Evolutionary conservation across 2,113 vertebrate species (phyloP), one percentile per base, ranked within the genome.

Genomic region (Caracal caracal): DNA sequence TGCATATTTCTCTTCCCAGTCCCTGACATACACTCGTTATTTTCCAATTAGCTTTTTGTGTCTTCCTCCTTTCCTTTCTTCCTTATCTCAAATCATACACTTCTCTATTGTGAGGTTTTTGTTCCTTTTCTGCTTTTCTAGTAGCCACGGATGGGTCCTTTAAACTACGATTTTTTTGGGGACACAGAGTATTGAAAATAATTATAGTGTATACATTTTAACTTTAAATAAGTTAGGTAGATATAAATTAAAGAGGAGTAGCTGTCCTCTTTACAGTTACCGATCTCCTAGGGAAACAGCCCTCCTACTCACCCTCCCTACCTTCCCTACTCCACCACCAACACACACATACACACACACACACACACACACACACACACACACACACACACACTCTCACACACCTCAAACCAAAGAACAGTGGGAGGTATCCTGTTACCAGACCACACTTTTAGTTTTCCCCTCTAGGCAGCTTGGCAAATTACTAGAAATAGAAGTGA

Each of bases 381-480:
- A 83, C 59, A 66, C 19, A 59, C 11, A 43, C 56, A 63, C 37
- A 63, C 4, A 63, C 2, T n/a, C n/a, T n/a, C n/a, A n/a, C n/a
- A 63, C 4, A 63, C 2, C n/a, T 30, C 24, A 82, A 92, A 80
- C 5, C 19, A 28, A 63, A 51, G 5, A 65, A 30, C 6, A 79
- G 17, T 63, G 16, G 35, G 37, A 78, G 9, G 5, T 68, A 28
- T 87, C 11, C 43, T 95, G 5, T 84, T 92, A 63, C 79, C 84
- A 82, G 9, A 88, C 8, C 6, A 56, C 9, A 63, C 37, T 92
- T 97, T 94, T 43, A 75, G 87, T 73, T 83, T 61, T 81, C 35
- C 13, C 53, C 90, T 96, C 66, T 71, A 84, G 89, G 53, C 59
- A 61, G 87, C 86, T 56, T 95, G 95, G 93, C 53, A 66, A 97